Base-by-base conservation (phyloP, 2,888 invertebrate genomes). In the Cremastinae sp. region DNA sequence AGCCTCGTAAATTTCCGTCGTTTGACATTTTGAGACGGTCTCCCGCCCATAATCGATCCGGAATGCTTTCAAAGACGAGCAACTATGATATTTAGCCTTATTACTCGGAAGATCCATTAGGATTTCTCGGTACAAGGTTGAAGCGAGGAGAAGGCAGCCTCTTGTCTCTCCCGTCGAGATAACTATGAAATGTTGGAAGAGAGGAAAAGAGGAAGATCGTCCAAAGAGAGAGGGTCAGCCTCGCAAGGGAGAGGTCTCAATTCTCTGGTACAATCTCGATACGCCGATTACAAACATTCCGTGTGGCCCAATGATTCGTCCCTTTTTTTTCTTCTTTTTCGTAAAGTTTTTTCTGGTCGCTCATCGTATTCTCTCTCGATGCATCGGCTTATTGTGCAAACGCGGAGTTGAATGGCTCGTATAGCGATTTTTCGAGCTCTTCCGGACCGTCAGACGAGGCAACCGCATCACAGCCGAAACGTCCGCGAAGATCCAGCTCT, bases 211-310 rank as follows among this genome's bases (percentile, higher is more conserved):
- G n/a, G n/a, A n/a, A n/a, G n/a, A n/a, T n/a, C n/a, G n/a, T n/a
- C n/a, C 55, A 22, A 56, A 51, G 12, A 8, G 16, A 35, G 10
- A 0, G 10, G 47, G 47, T 22, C 2, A 28, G 28, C 28, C 28
- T 28, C 5, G 20, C 51, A 2, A 43, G 45, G 35, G 45, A 65
- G 22, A 49, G 49, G 5, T 28, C 28, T 51, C 53, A 18, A 49
- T 69, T 74, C n/a, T 45, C 49, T 64, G 9, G 1, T 18, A 35
- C 69, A 74, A 69, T 74, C 62, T 74, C 74, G 58, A 74, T 74
- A 74, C 20, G 39, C 69, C 74, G 74, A 74, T 64, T 22, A 53
- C 61, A 65, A 41, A 41, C 43, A 65, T 22, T 55, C 16, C 41
- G 51, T 65, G 74, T 65, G 74, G 64, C 69, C 70, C 61, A 45